Base-by-base conservation (phyloP, 37 sponge, comb jelly and placozoan genomes). In the Aplysina aerophoba region DNA sequence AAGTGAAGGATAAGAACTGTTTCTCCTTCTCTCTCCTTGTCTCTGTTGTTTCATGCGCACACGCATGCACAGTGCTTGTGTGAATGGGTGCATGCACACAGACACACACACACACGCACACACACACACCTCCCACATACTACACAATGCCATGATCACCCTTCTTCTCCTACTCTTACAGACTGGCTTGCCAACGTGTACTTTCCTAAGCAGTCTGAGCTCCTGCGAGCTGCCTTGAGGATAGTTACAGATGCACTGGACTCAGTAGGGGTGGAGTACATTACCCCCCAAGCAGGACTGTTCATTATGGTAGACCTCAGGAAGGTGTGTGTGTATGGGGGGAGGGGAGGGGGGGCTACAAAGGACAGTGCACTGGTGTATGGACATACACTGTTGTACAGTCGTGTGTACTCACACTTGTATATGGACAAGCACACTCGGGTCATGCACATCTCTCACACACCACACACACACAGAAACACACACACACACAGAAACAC, bases 41-140 rank as follows among this genome's bases (percentile, higher is more conserved):
- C 8, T 8, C 50, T 44, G 50, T 44, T 30, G 6, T 11, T 35
- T 34, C 71, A 69, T 4, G 4, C 8, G 50, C 8, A 44, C 50
- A 44, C 50, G 50, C 50, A 44, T 8, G 50, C n/a, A n/a, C n/a
- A n/a, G n/a, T n/a, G n/a, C n/a, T n/a, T n/a, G n/a, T n/a, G n/a
- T n/a, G n/a, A n/a, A n/a, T n/a, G n/a, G n/a, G n/a, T n/a, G n/a
- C 50, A 44, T 44, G 50, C 50, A 44, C 33, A 69, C 71, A 69
- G 15, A 28, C 71, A 69, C 71, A 69, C 71, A 69, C 33, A 69
- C 71, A 69, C 71, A 69, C 71, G 28, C 71, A 28, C 71, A 69
- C 71, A 69, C 71, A 30, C 71, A 69, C 71, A 69, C 71, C 71
- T 6, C 71, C 4, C 64, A 62, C 28, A 62, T 11, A 28, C 64